Conservation (phyloP, 2,113 vertebrate species). For the Aix galericulata region DNA sequence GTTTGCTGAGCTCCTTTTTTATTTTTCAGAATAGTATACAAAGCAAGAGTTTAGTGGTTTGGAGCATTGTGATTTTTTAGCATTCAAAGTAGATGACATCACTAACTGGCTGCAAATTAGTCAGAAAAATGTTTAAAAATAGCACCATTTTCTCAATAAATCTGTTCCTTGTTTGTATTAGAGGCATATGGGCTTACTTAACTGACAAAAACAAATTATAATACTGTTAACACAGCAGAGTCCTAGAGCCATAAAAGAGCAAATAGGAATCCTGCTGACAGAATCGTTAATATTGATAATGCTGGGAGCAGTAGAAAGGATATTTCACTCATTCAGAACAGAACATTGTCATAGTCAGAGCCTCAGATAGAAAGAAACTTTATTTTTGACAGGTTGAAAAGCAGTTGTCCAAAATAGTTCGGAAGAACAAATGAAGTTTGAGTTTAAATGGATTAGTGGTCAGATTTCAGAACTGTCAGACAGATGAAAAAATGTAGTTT, state of each 20-base stretch:
- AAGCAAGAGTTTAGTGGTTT: neutral
- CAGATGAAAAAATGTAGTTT: neutral
- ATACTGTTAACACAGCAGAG: neutral
- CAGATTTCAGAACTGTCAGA: neutral
- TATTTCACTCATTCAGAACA: neutral
- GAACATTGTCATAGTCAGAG: neutral
- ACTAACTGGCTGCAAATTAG: conserved; percentile 33
- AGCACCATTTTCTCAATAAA: neutral
- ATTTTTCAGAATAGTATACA: neutral
- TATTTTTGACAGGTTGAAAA: neutral
- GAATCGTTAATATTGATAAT: neutral
- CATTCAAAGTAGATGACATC: conserved; percentile 12
- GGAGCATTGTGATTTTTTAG: conserved; percentile 9
- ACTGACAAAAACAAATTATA: neutral
- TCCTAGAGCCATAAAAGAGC: neutral
- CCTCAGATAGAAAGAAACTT: neutral
- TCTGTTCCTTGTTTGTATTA: neutral
- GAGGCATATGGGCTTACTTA: conserved; percentile 31
- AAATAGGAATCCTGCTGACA: conserved; percentile 1
- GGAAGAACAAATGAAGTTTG: neutral
- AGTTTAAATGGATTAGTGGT: neutral
- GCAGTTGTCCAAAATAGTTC: neutral
- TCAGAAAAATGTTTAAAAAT: conserved; percentile 19
- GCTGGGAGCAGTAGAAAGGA: neutral
- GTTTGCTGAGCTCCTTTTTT: neutral